These are phyloP conservation scores for Otus scops DNA, from an alignment of 2,797 vertebrate genomes.

Conservation along the genomic window DNA sequence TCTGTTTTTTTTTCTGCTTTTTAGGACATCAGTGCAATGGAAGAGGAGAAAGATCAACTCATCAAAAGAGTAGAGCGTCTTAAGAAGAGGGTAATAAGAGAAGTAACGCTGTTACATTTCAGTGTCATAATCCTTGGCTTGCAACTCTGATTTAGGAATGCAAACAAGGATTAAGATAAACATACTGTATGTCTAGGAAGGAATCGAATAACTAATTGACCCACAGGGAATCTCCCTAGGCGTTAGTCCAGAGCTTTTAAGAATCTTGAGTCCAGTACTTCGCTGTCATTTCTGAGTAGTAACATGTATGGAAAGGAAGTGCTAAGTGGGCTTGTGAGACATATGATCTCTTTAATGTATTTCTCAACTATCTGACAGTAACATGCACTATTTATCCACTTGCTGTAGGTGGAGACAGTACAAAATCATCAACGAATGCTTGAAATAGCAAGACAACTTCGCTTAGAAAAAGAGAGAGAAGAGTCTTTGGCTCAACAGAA, in stretches of 20 bases:
- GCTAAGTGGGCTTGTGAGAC: constrained; percentile 67
- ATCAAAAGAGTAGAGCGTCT: constrained; percentile 93
- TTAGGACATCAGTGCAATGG: constrained; percentile 95
- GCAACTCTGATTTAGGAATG: constrained; percentile 77
- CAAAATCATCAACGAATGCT: constrained; percentile 95
- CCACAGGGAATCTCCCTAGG: constrained; percentile 71
- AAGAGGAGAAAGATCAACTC: constrained; percentile 96
- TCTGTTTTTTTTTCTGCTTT: neutral
- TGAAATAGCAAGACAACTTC: constrained; percentile 92
- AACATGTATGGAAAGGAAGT: constrained; percentile 69
- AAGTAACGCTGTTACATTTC: constrained; percentile 38
- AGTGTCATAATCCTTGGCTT: constrained; percentile 62
- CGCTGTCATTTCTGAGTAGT: constrained; percentile 70
- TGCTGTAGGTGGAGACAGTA: constrained; percentile 95
- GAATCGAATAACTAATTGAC: constrained; percentile 72
- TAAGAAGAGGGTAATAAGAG: constrained; percentile 89
- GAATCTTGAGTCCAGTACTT: constrained; percentile 58
- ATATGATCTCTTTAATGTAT: constrained; percentile 64
- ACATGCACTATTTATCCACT: constrained; percentile 64
- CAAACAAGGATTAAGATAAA: constrained; percentile 79
- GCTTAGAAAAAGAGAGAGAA: constrained; percentile 93
- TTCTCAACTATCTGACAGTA: constrained; percentile 69
- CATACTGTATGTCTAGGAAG: constrained; percentile 66
- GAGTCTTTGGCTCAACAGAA: constrained; percentile 91
- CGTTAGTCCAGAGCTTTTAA: constrained; percentile 68